phyloP scores from a whole-genome alignment of 2,888 invertebrate species.

The Amorpha juglandis region DNA sequence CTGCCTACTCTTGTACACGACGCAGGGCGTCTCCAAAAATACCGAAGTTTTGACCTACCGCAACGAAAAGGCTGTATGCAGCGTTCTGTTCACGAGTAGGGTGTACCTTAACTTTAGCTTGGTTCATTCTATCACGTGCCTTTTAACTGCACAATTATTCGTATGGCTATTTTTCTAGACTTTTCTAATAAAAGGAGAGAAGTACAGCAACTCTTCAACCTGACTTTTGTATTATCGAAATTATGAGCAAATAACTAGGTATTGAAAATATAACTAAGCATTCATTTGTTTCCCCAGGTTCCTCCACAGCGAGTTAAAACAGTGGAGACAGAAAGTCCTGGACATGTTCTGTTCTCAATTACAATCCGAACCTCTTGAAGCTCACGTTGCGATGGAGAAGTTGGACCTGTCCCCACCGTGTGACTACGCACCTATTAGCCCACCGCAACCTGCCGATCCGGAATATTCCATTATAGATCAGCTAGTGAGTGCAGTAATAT shows the following conservation, averaged over 20 bases:
- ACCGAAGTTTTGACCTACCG: too few relatives aligned
- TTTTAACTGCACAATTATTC: too few relatives aligned
- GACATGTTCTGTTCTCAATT: conserved; percentile 44
- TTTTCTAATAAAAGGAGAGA: too few relatives aligned
- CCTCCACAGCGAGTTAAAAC: conserved; percentile 59
- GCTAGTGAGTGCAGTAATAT: conserved; percentile 47
- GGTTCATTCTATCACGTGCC: too few relatives aligned
- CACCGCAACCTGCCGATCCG: conserved; percentile 55
- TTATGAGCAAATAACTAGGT: neutral
- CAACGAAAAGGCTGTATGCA: too few relatives aligned
- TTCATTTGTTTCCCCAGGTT: conserved; percentile 44
- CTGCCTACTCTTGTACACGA: too few relatives aligned
- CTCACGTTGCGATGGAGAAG: conserved; percentile 20
- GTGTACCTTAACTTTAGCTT: too few relatives aligned
- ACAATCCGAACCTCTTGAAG: conserved; percentile 30
- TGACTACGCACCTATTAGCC: conserved; percentile 37
- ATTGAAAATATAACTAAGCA: neutral
- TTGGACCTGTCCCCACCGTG: conserved; percentile 26
- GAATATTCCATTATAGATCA: conserved; percentile 61
- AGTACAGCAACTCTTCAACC: too few relatives aligned
- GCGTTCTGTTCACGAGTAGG: too few relatives aligned
- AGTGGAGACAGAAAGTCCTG: conserved; percentile 60
- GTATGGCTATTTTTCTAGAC: too few relatives aligned
- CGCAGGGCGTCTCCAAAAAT: too few relatives aligned
- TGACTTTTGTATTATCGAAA: too few relatives aligned